A percentile compares a stretch with the other conserved stretches of the same genome.
These are phyloP conservation scores for Philopotamus ludificatus DNA, from an alignment of 1,140 invertebrate species.

Conservation along the genomic window DNA sequence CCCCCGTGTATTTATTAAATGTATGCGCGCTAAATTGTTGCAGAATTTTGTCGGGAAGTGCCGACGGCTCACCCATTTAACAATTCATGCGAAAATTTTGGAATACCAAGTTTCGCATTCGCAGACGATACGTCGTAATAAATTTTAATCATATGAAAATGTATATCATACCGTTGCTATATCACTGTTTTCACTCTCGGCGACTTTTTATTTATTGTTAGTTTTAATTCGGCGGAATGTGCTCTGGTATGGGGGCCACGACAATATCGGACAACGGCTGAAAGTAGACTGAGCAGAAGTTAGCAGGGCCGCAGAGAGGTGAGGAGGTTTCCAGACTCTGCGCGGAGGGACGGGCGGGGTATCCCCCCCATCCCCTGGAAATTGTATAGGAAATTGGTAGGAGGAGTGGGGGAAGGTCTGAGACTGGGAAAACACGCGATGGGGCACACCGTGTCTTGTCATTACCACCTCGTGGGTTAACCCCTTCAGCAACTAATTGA, in stretches of 20 bases:
- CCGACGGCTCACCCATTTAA: not conserved
- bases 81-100: not conserved
- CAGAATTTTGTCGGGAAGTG: too few species aligned
- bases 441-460: not conserved
- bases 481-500: too few species aligned
- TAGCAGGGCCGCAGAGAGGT: constrained; percentile 33
- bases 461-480: too few species aligned
- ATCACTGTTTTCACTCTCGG: not conserved
- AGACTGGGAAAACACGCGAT: not conserved
- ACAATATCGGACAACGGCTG: constrained; percentile 16
- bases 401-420: not conserved
- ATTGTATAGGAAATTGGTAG: not conserved
- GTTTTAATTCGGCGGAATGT: not conserved
- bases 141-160: too few species aligned
- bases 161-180: too few species aligned
- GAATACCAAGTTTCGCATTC: not conserved
- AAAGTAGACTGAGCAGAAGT: constrained; percentile 29
- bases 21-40: too few species aligned
- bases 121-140: too few species aligned
- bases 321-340: constrained; percentile 32
- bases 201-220: not conserved
- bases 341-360: constrained; percentile 2
- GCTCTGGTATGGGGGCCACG: not conserved
- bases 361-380: too few species aligned
- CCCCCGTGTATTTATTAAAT: too few species aligned